These are phyloP conservation scores for Archips xylosteana DNA, from an alignment of 2,888 invertebrate species.

Conservation along the genomic window DNA sequence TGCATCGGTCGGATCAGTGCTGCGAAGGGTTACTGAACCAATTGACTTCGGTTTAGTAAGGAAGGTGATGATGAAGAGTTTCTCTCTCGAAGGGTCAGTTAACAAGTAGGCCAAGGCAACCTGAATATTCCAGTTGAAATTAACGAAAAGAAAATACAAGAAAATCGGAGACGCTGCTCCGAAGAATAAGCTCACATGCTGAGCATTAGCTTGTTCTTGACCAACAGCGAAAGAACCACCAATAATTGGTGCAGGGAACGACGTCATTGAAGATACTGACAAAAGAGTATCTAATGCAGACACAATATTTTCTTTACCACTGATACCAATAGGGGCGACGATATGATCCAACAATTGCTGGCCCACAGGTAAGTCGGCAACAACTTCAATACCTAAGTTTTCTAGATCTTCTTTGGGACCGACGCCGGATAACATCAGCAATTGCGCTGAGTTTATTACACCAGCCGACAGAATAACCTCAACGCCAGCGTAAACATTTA, in stretches of 20 bases:
- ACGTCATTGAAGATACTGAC: not conserved
- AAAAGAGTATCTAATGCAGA: slow-evolving; percentile 15
- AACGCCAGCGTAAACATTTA: slow-evolving; percentile 24
- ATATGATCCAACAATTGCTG: slow-evolving; percentile 27
- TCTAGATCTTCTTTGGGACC: slow-evolving; percentile 32
- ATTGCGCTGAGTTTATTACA: slow-evolving; percentile 26
- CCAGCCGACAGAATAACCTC: slow-evolving; percentile 36
- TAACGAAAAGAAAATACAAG: slow-evolving; percentile 18
- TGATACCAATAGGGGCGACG: slow-evolving; percentile 21
- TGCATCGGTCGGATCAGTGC: slow-evolving; percentile 17
- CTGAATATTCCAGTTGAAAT: slow-evolving; percentile 23
- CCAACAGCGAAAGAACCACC: slow-evolving; percentile 5
- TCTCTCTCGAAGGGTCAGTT: slow-evolving; percentile 14
- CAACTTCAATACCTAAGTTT: slow-evolving; percentile 19
- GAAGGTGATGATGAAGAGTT: slow-evolving; percentile 9
- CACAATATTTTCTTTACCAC: slow-evolving; percentile 11
- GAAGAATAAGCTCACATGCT: slow-evolving; percentile 3
- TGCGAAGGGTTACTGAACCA: slow-evolving; percentile 34
- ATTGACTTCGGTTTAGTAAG: slow-evolving; percentile 24
- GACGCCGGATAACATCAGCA: slow-evolving; percentile 40
- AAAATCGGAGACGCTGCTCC: slow-evolving; percentile 24
- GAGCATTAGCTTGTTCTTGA: not conserved
- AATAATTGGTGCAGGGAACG: slow-evolving; percentile 24
- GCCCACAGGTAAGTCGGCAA: slow-evolving; percentile 37
- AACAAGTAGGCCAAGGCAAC: slow-evolving; percentile 1